Base-by-base conservation (phyloP, 1,140 invertebrate genomes). In the Oppia nitens region DNA sequence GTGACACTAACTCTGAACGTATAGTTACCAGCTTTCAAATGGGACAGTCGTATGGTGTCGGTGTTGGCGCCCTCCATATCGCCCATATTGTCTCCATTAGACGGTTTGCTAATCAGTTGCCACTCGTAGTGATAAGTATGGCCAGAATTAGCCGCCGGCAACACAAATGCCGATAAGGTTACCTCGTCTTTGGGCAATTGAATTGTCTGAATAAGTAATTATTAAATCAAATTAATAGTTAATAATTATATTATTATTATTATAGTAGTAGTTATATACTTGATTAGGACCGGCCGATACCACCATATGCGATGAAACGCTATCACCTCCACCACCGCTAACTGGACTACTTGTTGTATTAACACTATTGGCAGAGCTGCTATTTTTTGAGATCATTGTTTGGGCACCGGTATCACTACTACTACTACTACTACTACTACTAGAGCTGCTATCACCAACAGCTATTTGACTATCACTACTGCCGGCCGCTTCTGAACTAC, bases 51-150 rank as follows among this genome's bases (percentile, higher is more conserved):
- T 1, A 76, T 65, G 32, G 67, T 73, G 29, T 69, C 79, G 32
- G 83, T 83, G 71, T 89, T 90, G 71, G 89, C 84, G 67, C 85
- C 83, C 55, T 83, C 84, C 77, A 93, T 88, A 47, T 80, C 85
- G 26, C 83, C 84, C 64, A 71, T 71, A 55, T 84, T 83, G 51
- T 67, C 67, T 9, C 32, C 23, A 64, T 69, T 70, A 9, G 83
- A 81, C 0, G 88, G 87, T 67, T 87, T 81, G 57, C 81, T 81
- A 32, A 93, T 74, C 14, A 92, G 74, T 24, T 79, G 84, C 91
- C 91, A 95, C 23, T 83, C 80, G 73, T 91, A 94, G 63, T 83
- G 83, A 68, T 91, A 93, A 68, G 83, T 82, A 60, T 79, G 75
- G 66, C 84, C 83, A 63, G 81, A 78, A n/a, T n/a, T n/a, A n/a